These are phyloP conservation scores for Sebastes fasciatus DNA, from an alignment of 2,113 vertebrate genomes.

Conservation along the genomic window DNA sequence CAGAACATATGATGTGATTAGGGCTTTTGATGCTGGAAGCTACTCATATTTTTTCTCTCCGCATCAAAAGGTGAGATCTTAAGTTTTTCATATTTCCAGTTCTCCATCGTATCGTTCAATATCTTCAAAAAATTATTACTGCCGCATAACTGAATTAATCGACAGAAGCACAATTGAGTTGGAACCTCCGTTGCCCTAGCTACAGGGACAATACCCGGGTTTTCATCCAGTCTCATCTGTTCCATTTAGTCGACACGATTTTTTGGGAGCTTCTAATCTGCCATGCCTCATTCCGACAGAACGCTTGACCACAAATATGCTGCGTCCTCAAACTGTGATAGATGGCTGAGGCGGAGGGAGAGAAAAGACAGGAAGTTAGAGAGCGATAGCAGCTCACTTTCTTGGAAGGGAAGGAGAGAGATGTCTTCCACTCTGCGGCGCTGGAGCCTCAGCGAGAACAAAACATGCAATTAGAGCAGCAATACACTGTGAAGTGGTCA, in stretches of 20 bases:
- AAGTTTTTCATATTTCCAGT: constrained; percentile 65
- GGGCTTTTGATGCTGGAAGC: constrained; percentile 75
- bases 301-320: constrained; percentile 53
- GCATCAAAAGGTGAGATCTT: constrained; percentile 79
- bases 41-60: constrained; percentile 46
- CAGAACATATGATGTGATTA: constrained; percentile 77
- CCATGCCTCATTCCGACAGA: constrained; percentile 65
- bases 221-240: constrained; percentile 69
- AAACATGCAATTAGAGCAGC: constrained; percentile 82
- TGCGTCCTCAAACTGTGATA: constrained; percentile 65
- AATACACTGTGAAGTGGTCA: constrained; percentile 80
- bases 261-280: constrained; percentile 61
- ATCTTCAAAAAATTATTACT: constrained; percentile 75
- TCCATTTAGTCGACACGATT: constrained; percentile 69
- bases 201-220: constrained; percentile 61
- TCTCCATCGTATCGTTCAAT: constrained; percentile 55
- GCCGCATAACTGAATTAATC: constrained; percentile 74
- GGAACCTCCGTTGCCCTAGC: constrained; percentile 69
- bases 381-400: constrained; percentile 46
- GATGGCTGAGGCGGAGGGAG: constrained; percentile 55
- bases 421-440: constrained; percentile 44
- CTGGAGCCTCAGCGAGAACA: constrained; percentile 71
- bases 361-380: constrained; percentile 44
- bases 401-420: constrained; percentile 63
- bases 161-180: constrained; percentile 60